phyloP scores from a whole-genome alignment of 2,113 vertebrate genomes.

The Pimephales promelas region DNA sequence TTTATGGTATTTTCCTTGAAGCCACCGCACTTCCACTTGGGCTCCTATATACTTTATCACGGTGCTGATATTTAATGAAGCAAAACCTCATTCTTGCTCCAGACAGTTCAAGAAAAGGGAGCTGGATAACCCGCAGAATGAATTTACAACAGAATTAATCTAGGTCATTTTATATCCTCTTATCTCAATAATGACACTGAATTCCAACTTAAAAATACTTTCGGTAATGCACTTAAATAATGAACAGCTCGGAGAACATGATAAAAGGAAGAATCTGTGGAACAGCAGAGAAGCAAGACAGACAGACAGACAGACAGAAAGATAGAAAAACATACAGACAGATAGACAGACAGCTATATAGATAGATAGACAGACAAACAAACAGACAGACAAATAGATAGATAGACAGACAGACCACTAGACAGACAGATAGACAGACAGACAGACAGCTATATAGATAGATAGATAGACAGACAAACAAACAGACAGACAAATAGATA shows the following conservation, averaged over 20 bases:
- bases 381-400: neutral
- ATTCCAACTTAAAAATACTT: conserved; percentile 32
- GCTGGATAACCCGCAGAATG: conserved; percentile 8
- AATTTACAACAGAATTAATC: conserved; percentile 22
- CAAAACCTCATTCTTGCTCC: conserved; percentile 4
- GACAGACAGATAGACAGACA: neutral
- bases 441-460: neutral
- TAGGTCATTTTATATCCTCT: conserved; percentile 17
- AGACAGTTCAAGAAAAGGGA: conserved; percentile 20
- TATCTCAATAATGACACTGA: conserved; percentile 33
- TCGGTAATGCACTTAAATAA: conserved; percentile 20
- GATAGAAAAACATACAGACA: neutral
- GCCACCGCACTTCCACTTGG: neutral
- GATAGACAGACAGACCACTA: neutral
- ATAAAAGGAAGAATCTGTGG: neutral
- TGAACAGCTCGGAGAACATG: conserved; percentile 8
- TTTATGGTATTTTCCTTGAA: conserved; percentile 24
- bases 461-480: neutral
- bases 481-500: neutral
- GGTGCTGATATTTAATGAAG: conserved; percentile 33
- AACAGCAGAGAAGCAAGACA: neutral
- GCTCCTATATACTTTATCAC: conserved; percentile 17
- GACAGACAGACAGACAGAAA: neutral
- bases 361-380: neutral
- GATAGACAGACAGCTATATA: neutral